Conservation (phyloP, 2,888 invertebrate species). For the Athrips mouffetella region DNA sequence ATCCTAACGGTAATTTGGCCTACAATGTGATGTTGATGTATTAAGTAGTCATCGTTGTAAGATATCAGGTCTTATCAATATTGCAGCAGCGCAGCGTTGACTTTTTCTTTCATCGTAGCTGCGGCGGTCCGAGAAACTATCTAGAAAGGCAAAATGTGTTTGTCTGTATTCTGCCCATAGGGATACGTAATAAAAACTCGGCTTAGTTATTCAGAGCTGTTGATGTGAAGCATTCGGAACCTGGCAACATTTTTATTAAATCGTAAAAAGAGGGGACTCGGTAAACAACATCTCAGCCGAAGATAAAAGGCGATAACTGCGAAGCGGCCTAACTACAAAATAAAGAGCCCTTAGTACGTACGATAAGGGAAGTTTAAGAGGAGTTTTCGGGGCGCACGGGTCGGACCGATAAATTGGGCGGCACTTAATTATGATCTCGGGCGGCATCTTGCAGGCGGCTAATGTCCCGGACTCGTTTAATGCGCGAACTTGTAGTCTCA, state of each 20-base stretch:
- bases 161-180: not conserved
- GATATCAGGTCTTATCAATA: slow-evolving; percentile 48
- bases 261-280: slow-evolving; percentile 24
- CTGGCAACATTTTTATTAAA: slow-evolving; percentile 27
- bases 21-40: slow-evolving; percentile 58
- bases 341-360: slow-evolving; percentile 73
- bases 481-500: slow-evolving; percentile 75
- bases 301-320: slow-evolving; percentile 68
- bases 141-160: slow-evolving; percentile 3
- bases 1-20: slow-evolving; percentile 60
- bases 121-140: not conserved
- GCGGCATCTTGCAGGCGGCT: slow-evolving; percentile 77
- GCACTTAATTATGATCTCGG: slow-evolving; percentile 79
- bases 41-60: slow-evolving; percentile 55
- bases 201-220: slow-evolving; percentile 10
- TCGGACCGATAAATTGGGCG: slow-evolving; percentile 77
- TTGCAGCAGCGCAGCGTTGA: not conserved
- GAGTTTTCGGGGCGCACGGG: slow-evolving; percentile 69
- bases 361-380: slow-evolving; percentile 76
- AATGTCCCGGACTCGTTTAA: slow-evolving; percentile 77
- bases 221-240: slow-evolving; percentile 14
- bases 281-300: slow-evolving; percentile 37
- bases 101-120: not conserved
- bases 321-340: slow-evolving; percentile 70
- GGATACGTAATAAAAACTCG: not conserved